These are phyloP conservation scores for Panopea generosa DNA, from an alignment of 2,888 invertebrate species.

Conservation along the genomic window DNA sequence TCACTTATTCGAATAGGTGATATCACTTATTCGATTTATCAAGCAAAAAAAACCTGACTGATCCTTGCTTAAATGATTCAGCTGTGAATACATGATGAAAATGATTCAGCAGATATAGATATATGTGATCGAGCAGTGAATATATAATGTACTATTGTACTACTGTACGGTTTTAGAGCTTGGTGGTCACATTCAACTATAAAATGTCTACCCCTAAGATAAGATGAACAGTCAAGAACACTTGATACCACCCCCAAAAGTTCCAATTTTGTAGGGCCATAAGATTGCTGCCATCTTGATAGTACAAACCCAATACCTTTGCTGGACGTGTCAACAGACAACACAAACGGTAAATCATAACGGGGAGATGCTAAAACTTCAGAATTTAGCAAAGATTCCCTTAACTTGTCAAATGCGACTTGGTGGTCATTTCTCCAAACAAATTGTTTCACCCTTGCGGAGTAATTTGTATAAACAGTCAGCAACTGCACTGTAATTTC, in stretches of 20 bases:
- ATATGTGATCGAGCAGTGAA: no score
- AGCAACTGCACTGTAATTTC: slow-evolving; percentile 42
- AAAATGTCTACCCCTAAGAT: slow-evolving; percentile 42
- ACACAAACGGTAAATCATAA: slow-evolving; percentile 46
- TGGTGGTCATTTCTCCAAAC: slow-evolving; percentile 35
- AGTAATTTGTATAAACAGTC: slow-evolving; percentile 30
- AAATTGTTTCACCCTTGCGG: slow-evolving; percentile 29
- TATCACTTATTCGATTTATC: no score
- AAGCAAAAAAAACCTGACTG: no score
- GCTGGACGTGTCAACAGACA: slow-evolving; percentile 50
- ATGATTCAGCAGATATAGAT: no score
- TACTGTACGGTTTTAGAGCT: slow-evolving; percentile 20
- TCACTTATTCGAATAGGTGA: no score
- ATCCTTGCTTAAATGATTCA: no score
- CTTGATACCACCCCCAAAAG: slow-evolving; percentile 43
- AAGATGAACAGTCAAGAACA: slow-evolving; percentile 44
- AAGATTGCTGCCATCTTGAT: slow-evolving; percentile 47
- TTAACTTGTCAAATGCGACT: slow-evolving; percentile 38
- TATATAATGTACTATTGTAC: no score
- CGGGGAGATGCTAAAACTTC: slow-evolving; percentile 53
- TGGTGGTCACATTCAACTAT: slow-evolving; percentile 46
- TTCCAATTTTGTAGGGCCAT: slow-evolving; percentile 45
- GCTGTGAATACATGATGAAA: no score
- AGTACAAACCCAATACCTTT: slow-evolving; percentile 52
- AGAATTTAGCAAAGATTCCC: slow-evolving; percentile 35